A percentile compares a stretch with the other conserved stretches of the same genome.
Conservation (phyloP, 2,888 invertebrate genomes). For the Acrobasis repandana region DNA sequence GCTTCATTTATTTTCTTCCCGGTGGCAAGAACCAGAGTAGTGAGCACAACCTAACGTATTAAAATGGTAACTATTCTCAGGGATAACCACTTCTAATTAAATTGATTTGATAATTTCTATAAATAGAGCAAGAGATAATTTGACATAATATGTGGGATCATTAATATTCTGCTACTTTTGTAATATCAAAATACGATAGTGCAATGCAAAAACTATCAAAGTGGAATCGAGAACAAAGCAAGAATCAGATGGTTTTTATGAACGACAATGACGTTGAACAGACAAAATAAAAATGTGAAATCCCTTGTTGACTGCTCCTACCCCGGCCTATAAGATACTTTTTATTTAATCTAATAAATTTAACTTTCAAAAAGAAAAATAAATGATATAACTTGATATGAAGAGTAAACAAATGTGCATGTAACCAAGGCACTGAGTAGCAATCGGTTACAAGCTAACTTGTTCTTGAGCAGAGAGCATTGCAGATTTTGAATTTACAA, state of each 20-base stretch:
- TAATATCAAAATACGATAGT: constrained; percentile 6
- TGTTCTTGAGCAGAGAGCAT: constrained; percentile 64
- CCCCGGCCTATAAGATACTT: constrained; percentile 64
- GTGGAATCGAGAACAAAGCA: constrained; percentile 5
- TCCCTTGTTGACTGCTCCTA: constrained; percentile 71
- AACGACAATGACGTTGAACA: constrained; percentile 8
- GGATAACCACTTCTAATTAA: constrained; percentile 69
- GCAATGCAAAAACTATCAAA: neutral
- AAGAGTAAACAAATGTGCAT: constrained; percentile 72
- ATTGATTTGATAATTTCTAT: constrained; percentile 15
- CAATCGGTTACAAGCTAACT: constrained; percentile 76
- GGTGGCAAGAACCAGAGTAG: constrained; percentile 80
- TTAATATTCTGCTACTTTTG: constrained; percentile 8
- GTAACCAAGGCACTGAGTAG: constrained; percentile 69
- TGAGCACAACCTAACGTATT: constrained; percentile 74
- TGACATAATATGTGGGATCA: neutral
- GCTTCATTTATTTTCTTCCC: constrained; percentile 78
- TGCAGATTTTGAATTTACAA: constrained; percentile 43
- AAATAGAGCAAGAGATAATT: constrained; percentile 1
- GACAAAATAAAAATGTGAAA: constrained; percentile 52
- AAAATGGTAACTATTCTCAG: constrained; percentile 82
- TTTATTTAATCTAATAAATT: constrained; percentile 69
- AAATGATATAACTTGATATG: constrained; percentile 59
- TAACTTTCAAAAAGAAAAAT: constrained; percentile 56
- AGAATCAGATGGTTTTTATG: neutral